phyloP scores from a whole-genome alignment of 2,113 vertebrate species.

The Glaucidium brasilianum region DNA sequence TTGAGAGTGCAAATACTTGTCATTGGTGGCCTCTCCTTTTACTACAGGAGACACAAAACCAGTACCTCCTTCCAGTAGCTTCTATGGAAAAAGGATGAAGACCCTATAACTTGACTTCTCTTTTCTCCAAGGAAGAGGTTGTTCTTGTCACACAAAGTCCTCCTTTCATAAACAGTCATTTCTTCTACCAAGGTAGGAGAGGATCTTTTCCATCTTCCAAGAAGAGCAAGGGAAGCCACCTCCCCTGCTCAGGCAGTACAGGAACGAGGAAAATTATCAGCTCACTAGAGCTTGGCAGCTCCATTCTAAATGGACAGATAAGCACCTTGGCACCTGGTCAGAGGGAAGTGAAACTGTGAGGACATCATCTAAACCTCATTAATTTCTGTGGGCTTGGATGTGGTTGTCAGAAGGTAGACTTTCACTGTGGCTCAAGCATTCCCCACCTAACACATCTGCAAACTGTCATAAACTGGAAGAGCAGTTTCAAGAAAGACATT shows the following conservation, averaged over 20 bases:
- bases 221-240: background rate
- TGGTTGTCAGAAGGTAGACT: background rate
- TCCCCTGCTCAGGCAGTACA: background rate
- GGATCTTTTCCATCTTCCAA: background rate
- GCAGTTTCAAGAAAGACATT: background rate
- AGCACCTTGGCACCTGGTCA: background rate
- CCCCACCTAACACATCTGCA: background rate
- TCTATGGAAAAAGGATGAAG: background rate
- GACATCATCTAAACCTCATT: background rate
- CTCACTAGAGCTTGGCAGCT: background rate
- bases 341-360: background rate
- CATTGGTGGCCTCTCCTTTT: background rate
- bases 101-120: background rate
- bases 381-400: background rate
- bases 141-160: background rate
- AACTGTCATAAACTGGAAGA: background rate
- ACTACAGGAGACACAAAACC: background rate
- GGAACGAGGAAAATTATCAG: background rate
- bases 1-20: background rate
- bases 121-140: background rate
- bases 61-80: background rate
- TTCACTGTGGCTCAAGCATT: background rate
- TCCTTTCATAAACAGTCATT: background rate
- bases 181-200: background rate
- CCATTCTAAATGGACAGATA: background rate